Evolutionary conservation across 2,888 invertebrate species (phyloP).

Genomic region (Hartigia nigra): DNA sequence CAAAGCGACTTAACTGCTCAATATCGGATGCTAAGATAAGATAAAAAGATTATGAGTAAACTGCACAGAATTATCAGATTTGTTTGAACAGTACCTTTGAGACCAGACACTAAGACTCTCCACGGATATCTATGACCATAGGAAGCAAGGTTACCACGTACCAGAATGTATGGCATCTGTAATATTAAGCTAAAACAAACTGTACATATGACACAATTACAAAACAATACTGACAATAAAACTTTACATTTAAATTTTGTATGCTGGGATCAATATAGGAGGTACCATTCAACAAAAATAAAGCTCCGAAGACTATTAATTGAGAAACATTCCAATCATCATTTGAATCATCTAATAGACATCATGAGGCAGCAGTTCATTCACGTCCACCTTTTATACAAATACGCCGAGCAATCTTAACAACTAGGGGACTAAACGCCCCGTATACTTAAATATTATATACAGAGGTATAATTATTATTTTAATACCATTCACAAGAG

Average conservation of each 20-base stretch:
- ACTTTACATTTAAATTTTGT: neutral
- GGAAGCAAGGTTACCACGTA: constrained; percentile 88
- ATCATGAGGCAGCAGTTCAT: neutral
- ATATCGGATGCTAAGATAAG: constrained; percentile 77
- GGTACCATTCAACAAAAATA: neutral
- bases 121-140: constrained; percentile 89
- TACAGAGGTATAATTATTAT: neutral
- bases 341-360: neutral
- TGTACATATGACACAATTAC: constrained; percentile 24
- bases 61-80: neutral
- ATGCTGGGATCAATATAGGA: neutral
- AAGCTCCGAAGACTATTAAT: neutral
- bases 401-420: neutral
- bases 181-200: constrained; percentile 39
- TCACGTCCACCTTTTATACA: neutral
- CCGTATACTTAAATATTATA: neutral
- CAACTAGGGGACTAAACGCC: neutral
- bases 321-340: neutral
- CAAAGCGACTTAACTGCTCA: constrained; percentile 84
- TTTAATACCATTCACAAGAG: neutral
- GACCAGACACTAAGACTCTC: constrained; percentile 87
- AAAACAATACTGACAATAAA: neutral
- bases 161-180: constrained; percentile 89
- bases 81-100: constrained; percentile 74
- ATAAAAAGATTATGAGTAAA: constrained; percentile 25